A percentile compares a stretch with the other conserved stretches of the same genome.
Conservation (phyloP, 2,113 vertebrate species). For the Pongo abelii region DNA sequence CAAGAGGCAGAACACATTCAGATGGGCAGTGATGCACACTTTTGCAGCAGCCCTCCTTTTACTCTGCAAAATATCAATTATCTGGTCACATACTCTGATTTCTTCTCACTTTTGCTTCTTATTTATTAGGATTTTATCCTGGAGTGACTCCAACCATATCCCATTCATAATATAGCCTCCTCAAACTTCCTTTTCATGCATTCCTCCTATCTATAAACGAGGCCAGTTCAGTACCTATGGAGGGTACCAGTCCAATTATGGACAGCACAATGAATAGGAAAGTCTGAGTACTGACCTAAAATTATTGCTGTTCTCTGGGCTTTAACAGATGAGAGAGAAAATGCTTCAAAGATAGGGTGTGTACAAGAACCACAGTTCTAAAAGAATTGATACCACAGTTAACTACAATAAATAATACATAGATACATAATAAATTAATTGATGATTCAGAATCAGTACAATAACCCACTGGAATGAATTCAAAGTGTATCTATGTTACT, state of each 20-base stretch:
- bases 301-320: background rate
- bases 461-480: slow-evolving; percentile 47
- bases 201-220: background rate
- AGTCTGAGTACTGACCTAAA: background rate
- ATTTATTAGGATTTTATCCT: slow-evolving; percentile 24
- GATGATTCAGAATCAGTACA: slow-evolving; percentile 34
- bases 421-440: background rate
- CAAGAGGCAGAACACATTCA: background rate
- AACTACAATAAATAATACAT: background rate
- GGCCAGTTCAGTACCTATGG: background rate
- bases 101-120: background rate
- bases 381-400: background rate
- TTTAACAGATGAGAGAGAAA: background rate
- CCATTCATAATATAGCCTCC: background rate
- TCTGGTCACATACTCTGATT: background rate
- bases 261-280: background rate
- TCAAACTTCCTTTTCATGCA: background rate
- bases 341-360: background rate
- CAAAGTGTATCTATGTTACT: slow-evolving; percentile 38
- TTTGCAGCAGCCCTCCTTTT: background rate
- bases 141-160: background rate
- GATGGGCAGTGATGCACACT: background rate
- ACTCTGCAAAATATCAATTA: background rate
- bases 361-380: background rate
- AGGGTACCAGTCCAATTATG: background rate